These are phyloP conservation scores for Dione juno DNA, from an alignment of 2,888 invertebrate species.

Conservation along the genomic window DNA sequence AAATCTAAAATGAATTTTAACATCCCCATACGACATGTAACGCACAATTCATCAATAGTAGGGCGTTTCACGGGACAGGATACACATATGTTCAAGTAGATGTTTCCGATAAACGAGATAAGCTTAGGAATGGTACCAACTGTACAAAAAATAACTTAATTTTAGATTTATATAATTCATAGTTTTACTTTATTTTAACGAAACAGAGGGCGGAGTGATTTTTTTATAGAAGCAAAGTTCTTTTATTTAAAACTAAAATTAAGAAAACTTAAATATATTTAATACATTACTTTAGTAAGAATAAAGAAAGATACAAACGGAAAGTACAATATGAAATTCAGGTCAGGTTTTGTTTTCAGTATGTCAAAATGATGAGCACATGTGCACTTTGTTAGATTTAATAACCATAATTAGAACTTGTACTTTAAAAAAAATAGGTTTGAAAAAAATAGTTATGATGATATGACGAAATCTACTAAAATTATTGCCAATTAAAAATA, in stretches of 20 bases:
- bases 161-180: not conserved
- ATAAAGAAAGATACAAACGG: too few species aligned
- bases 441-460: too few species aligned
- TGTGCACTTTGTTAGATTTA: not conserved
- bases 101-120: conserved; percentile 24
- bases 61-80: conserved; percentile 41
- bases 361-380: not conserved
- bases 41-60: conserved; percentile 44
- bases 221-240: too few species aligned
- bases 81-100: conserved; percentile 24
- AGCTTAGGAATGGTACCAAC: not conserved
- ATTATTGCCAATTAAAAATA: not conserved
- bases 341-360: not conserved
- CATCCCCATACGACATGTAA: conserved; percentile 24
- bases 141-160: not conserved
- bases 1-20: conserved; percentile 39
- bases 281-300: too few species aligned
- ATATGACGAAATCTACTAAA: too few species aligned
- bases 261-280: too few species aligned
- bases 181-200: not conserved
- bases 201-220: too few species aligned
- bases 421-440: too few species aligned
- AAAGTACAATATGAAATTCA: not conserved
- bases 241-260: too few species aligned
- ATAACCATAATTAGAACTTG: too few species aligned